phyloP scores from a whole-genome alignment of 2,888 invertebrate species.

The Acleris cristana region DNA sequence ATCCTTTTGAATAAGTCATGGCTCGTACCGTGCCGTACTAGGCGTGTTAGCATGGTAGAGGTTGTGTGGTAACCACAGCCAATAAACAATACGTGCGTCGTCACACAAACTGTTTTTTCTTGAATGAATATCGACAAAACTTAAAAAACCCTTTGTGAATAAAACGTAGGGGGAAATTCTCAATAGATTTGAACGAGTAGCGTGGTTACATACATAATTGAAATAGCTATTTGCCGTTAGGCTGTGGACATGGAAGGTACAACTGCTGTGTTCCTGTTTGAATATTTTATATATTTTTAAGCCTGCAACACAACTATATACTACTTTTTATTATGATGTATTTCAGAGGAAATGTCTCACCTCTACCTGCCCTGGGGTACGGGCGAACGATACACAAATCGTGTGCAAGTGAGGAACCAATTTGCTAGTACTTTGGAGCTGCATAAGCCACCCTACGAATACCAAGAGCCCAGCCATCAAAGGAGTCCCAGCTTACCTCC shows the following conservation, averaged over 20 bases:
- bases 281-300: not conserved
- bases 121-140: slow-evolving; percentile 76
- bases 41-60: slow-evolving; percentile 29
- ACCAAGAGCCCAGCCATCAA: slow-evolving; percentile 73
- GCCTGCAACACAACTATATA: not conserved
- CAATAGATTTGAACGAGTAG: slow-evolving; percentile 56
- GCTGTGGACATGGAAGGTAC: slow-evolving; percentile 67
- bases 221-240: slow-evolving; percentile 63
- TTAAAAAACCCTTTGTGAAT: slow-evolving; percentile 65
- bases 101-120: slow-evolving; percentile 38
- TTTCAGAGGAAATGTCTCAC: slow-evolving; percentile 91
- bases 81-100: slow-evolving; percentile 18
- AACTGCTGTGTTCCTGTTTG: not conserved
- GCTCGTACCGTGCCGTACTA: slow-evolving; percentile 43
- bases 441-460: slow-evolving; percentile 72
- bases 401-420: slow-evolving; percentile 74
- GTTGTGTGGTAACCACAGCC: slow-evolving; percentile 5
- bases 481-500: slow-evolving; percentile 88
- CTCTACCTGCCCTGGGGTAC: slow-evolving; percentile 91
- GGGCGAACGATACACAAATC: slow-evolving; percentile 74
- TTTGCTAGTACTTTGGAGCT: slow-evolving; percentile 78
- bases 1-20: slow-evolving; percentile 34
- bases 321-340: slow-evolving; percentile 39
- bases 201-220: slow-evolving; percentile 30
- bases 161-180: slow-evolving; percentile 61